Conservation (phyloP, 2,888 invertebrate species). For the Nomada ferruginata region DNA sequence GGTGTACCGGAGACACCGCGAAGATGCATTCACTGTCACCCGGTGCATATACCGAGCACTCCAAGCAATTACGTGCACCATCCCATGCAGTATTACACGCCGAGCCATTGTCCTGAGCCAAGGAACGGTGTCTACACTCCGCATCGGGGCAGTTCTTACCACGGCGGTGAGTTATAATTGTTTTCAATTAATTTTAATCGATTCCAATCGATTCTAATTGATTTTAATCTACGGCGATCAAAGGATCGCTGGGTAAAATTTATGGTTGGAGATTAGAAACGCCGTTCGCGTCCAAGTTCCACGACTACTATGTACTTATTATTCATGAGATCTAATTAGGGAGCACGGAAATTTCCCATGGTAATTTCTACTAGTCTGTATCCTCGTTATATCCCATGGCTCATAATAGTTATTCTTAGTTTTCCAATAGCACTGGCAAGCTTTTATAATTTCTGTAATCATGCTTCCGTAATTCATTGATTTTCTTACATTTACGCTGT, state of each 20-base stretch:
- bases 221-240: not conserved
- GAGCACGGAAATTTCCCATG: no score
- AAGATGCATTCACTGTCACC: conserved; percentile 81
- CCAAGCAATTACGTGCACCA: conserved; percentile 78
- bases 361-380: not conserved
- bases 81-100: conserved; percentile 80
- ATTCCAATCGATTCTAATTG: not conserved
- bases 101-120: conserved; percentile 77
- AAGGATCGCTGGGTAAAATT: not conserved
- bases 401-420: not conserved
- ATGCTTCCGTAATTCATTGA: no score
- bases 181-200: conserved; percentile 30
- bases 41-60: conserved; percentile 76
- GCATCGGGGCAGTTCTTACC: conserved; percentile 80
- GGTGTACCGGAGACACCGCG: conserved; percentile 75
- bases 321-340: not conserved
- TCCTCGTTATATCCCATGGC: not conserved
- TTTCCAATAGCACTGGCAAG: not conserved
- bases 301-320: not conserved
- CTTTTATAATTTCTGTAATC: not conserved
- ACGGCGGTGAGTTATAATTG: conserved; percentile 77
- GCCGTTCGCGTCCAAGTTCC: not conserved
- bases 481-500: no score
- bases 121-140: conserved; percentile 79
- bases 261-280: not conserved